Base-by-base conservation (phyloP, 1,140 invertebrate species). In the Megalonaias nervosa region DNA sequence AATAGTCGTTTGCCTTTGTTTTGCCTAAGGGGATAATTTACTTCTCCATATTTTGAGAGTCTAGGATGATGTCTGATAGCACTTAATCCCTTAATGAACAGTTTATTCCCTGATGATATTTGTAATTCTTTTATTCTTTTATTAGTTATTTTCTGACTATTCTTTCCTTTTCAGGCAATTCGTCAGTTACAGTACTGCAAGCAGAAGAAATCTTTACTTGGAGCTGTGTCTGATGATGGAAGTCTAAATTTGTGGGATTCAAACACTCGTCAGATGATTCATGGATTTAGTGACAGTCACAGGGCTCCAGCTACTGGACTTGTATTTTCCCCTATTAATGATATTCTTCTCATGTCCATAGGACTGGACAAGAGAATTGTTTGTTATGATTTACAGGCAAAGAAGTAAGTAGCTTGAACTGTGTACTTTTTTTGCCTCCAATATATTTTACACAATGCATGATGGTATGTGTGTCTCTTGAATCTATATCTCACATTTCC, bases 301-400 rank as follows among this genome's bases (percentile, higher is more conserved):
- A 62, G 77, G n/a, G 88, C 90, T 12, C 88, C 91, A 11, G 88
- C 87, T 13, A 88, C 84, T 13, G 87, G 86, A 21, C 80, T 92
- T 1, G 86, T 87, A 12, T 92, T 92, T 78, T 92, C 91, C 56
- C 91, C 90, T 16, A 82, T 91, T 71, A 92, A 91, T 78, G 86
- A 89, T 64, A 86, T 89, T 69, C 80, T 92, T 3, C 85, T 92
- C 69, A 84, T 89, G 67, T 90, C 87, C 75, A 90, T 89, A 11
- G 91, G 91, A 6, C 87, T 91, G 58, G 91, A 92, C 79, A 91
- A 91, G 74, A 83, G 88, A 60, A 81, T 91, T 31, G 84, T 89
- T 31, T 89, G 86, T 74, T 91, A 90, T 79, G 90, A 91, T 82
- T 81, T 89, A 0, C 82, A 88, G 60, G 84, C 78, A 12, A 91